Base-by-base conservation (phyloP, 2,888 invertebrate species). In the Lasius fuliginosus region DNA sequence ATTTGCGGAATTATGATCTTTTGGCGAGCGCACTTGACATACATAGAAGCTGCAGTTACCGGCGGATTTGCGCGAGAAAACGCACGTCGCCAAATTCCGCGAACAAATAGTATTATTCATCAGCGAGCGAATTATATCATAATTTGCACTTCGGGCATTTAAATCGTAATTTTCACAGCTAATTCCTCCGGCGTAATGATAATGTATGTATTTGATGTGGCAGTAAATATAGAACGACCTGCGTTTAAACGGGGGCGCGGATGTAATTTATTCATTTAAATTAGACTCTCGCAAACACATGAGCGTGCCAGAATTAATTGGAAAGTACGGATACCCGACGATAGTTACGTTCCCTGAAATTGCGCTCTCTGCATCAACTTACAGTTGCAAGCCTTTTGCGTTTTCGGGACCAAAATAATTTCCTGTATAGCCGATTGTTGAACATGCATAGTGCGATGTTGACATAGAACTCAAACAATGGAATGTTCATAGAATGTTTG, bases 181-280 rank as follows among this genome's bases (percentile, higher is more conserved):
- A 85, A 60, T 71, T 82, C 68, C 58, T 85, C 81, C 42, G 74
- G 84, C 81, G 79, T 68, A 86, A 83, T 84, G 85, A 86, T 90
- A 86, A 90, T 90, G 75, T 83, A 89, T 87, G 88, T 88, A 85
- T 88, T 84, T 71, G 85, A 83, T 82, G 82, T 58, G 79, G 65
- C 74, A 75, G 85, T 88, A 90, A 90, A 90, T 90, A 89, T 85
- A 88, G 89, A 86, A 85, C 86, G 88, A 84, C 65, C 87, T 84
- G 77, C 77, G 86, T 88, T 90, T 89, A 82, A 83, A 79, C 86
- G 85, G 79, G 84, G 75, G 85, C 86, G 89, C 82, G 79, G 86
- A 85, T 86, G 88, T 89, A 90, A 90, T 90, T 90, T 90, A 90
- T 90, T 90, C 88, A 89, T 89, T 90, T 89, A 90, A 90, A 90